These are phyloP conservation scores for Cephus pygmeus DNA, from an alignment of 2,888 invertebrate species.

Conservation along the genomic window DNA sequence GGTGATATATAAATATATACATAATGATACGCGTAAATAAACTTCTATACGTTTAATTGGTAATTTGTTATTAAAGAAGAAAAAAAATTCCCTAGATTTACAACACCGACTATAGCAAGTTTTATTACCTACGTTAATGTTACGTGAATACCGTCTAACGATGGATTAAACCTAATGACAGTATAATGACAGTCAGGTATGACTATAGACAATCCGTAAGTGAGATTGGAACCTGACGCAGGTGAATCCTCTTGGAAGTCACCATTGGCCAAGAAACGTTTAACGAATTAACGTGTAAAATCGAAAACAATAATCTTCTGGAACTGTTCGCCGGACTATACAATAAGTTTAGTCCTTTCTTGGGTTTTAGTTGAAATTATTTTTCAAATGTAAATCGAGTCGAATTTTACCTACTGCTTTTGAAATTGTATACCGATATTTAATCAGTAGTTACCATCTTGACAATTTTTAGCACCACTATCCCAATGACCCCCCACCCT, in stretches of 20 bases:
- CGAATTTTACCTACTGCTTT: neutral
- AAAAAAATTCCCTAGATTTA: neutral
- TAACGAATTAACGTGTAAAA: neutral
- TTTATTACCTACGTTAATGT: neutral
- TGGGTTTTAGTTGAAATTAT: neutral
- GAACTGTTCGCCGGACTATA: neutral
- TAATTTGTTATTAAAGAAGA: neutral
- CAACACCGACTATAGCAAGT: neutral
- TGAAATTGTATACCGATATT: neutral
- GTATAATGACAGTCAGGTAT: neutral
- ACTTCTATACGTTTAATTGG: neutral
- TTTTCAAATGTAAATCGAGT: neutral
- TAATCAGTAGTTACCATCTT: neutral
- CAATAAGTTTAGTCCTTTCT: neutral
- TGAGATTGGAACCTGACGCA: neutral
- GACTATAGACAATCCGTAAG: neutral
- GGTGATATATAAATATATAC: neutral
- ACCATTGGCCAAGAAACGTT: neutral
- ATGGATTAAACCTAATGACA: neutral
- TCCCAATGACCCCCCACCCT: neutral
- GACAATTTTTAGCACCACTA: neutral
- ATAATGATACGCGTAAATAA: neutral
- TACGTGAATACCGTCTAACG: neutral
- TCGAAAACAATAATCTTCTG: neutral
- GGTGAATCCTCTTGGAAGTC: neutral